These are phyloP conservation scores for Exaiptasia diaphana DNA, from an alignment of 64 coral and sea anemone species.

Conservation along the genomic window DNA sequence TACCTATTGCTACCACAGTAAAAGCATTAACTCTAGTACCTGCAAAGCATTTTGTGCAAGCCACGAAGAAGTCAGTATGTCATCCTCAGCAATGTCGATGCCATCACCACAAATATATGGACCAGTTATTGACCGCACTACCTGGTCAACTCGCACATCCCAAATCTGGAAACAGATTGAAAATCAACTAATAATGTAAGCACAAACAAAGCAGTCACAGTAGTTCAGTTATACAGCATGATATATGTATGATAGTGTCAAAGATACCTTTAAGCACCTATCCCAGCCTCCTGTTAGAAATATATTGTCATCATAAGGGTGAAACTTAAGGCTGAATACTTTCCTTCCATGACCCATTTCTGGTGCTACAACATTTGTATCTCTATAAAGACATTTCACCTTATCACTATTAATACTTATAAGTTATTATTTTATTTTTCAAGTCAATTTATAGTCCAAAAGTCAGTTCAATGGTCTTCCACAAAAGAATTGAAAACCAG, in stretches of 20 bases:
- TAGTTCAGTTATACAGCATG: too few species aligned
- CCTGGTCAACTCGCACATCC: slow-evolving; percentile 81
- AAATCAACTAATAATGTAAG: too few species aligned
- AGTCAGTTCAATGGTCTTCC: too few species aligned
- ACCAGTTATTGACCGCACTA: slow-evolving; percentile 74
- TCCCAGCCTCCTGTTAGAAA: slow-evolving; percentile 99
- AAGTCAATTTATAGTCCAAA: too few species aligned
- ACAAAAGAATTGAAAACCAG: too few species aligned
- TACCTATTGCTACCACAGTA: too few species aligned
- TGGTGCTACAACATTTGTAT: slow-evolving; percentile 45
- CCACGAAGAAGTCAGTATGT: slow-evolving; percentile 92
- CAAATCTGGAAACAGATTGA: slow-evolving; percentile 56
- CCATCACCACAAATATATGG: slow-evolving; percentile 98
- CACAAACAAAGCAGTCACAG: too few species aligned
- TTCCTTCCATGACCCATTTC: slow-evolving; percentile 95
- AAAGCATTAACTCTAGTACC: too few species aligned
- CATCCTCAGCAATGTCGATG: slow-evolving; percentile 87
- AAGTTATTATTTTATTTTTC: background rate
- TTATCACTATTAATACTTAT: background rate
- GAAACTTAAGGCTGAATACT: slow-evolving; percentile 87
- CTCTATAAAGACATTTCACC: slow-evolving; percentile 46
- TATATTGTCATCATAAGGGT: slow-evolving; percentile 98
- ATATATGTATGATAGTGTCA: background rate
- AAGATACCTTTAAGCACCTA: slow-evolving; percentile 78
- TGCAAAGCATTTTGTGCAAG: slow-evolving; percentile 81